phyloP scores from a whole-genome alignment of 2,888 invertebrate species.

The Anthrax anthrax region DNA sequence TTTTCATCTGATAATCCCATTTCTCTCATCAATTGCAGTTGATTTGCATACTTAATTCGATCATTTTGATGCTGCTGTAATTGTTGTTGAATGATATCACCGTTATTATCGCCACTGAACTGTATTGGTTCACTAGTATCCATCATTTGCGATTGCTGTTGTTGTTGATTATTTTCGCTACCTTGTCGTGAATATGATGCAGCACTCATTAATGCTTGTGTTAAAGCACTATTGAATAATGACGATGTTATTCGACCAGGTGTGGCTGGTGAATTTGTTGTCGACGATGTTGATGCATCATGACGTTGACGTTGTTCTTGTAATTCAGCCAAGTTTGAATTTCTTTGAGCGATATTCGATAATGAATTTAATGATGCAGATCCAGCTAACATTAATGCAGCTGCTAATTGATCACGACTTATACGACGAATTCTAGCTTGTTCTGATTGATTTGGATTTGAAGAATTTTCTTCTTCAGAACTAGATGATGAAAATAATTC shows the following conservation, averaged over 20 bases:
- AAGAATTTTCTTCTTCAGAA: conserved; percentile 32
- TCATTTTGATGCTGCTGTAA: conserved; percentile 3
- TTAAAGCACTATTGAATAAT: conserved; percentile 65
- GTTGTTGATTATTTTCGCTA: conserved; percentile 2
- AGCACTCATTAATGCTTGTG: conserved; percentile 44
- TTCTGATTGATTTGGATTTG: conserved; percentile 19
- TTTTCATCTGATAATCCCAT: conserved; percentile 79
- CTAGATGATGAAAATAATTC: conserved; percentile 29
- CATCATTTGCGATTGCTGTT: conserved; percentile 14
- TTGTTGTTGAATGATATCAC: background rate
- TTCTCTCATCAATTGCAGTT: conserved; percentile 71
- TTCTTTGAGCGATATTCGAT: conserved; percentile 31
- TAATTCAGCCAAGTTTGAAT: conserved; percentile 17
- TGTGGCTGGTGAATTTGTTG: background rate
- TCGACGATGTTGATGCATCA: background rate
- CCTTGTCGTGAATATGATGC: conserved; percentile 15
- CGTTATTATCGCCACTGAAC: background rate
- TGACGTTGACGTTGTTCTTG: background rate
- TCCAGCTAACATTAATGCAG: conserved; percentile 27
- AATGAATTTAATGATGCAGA: conserved; percentile 29
- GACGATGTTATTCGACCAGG: conserved; percentile 47
- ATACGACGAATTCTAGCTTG: conserved; percentile 29
- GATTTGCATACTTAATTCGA: conserved; percentile 35
- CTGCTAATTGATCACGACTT: conserved; percentile 29
- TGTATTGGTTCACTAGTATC: conserved; percentile 15